Conservation (phyloP, 2,113 vertebrate species). For the Megaceryle maxima region DNA sequence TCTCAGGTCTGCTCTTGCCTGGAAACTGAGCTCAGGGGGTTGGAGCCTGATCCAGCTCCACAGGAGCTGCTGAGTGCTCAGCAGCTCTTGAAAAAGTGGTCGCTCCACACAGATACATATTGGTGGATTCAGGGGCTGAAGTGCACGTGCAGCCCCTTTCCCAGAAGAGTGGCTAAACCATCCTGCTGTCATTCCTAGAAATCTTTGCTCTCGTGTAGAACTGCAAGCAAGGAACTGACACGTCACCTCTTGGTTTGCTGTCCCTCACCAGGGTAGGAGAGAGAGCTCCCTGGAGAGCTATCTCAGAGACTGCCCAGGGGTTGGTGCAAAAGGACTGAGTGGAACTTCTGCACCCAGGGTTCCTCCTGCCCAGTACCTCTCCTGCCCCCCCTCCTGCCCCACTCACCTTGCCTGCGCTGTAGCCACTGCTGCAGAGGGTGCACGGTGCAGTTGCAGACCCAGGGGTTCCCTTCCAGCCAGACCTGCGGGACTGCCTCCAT, state of each 20-base stretch:
- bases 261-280: not conserved
- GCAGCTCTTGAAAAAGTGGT: not conserved
- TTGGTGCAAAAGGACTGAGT: not conserved
- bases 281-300: not conserved
- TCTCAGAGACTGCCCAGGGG: not conserved
- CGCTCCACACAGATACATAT: not conserved
- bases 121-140: not conserved
- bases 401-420: constrained; percentile 23
- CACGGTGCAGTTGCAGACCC: not conserved
- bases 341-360: not conserved
- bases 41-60: not conserved
- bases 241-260: not conserved
- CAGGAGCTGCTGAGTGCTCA: not conserved
- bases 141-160: not conserved
- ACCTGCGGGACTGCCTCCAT: not conserved
- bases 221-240: not conserved
- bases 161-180: not conserved
- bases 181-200: not conserved
- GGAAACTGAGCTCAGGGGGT: not conserved
- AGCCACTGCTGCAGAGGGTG: constrained; percentile 33
- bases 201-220: not conserved
- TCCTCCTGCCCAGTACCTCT: fast-evolving
- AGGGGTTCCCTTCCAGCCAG: not conserved
- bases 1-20: not conserved
- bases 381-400: fast-evolving